Conservation (phyloP, 35 echinoderm and acorn worm genomes). For the Anneissia japonica region DNA sequence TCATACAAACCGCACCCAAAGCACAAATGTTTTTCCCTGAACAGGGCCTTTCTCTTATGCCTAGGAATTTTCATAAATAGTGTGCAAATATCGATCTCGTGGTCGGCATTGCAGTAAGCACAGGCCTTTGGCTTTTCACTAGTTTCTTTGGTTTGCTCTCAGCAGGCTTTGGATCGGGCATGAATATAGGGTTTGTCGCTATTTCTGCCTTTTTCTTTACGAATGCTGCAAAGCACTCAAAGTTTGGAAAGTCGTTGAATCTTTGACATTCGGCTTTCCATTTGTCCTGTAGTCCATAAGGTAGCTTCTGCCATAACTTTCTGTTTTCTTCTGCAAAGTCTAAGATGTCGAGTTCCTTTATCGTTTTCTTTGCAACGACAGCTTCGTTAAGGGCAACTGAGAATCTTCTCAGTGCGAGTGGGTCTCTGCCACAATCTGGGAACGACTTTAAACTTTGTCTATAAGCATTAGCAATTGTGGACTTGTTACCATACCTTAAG, state of each 20-base stretch:
- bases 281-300: background rate
- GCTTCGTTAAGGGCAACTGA: background rate
- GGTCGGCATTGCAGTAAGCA: background rate
- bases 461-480: background rate
- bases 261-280: background rate
- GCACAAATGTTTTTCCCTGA: too few species aligned
- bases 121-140: background rate
- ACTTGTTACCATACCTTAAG: background rate
- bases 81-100: background rate
- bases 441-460: background rate
- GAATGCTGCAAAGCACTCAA: background rate
- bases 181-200: background rate
- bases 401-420: background rate
- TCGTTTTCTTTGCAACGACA: background rate
- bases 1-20: background rate
- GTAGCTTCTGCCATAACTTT: background rate
- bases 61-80: background rate
- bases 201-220: background rate
- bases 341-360: background rate
- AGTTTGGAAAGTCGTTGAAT: background rate
- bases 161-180: background rate
- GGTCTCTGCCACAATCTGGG: background rate
- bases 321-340: background rate
- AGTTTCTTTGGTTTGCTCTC: background rate
- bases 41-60: background rate